Evolutionary conservation across 2,113 vertebrate species (phyloP).

Genomic region (Tylochromis polylepis): DNA sequence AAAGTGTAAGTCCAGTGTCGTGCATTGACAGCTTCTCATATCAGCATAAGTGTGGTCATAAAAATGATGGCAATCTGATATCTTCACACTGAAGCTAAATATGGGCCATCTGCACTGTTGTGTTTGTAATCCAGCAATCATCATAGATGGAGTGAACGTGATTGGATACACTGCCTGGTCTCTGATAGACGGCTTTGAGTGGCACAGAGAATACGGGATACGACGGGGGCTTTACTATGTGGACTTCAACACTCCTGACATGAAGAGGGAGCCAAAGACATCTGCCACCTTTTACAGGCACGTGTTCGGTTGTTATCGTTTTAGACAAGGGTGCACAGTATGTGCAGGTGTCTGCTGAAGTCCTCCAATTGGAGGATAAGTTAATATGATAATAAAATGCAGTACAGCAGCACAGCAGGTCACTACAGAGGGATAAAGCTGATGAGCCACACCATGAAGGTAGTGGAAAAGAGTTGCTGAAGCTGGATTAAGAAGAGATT

Average conservation of each 20-base stretch:
- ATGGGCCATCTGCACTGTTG: neutral
- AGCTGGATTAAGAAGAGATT: neutral
- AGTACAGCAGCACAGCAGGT: neutral
- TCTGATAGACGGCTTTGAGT: constrained; percentile 93
- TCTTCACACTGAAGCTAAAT: neutral
- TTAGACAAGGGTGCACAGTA: neutral
- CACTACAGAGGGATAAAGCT: neutral
- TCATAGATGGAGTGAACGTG: constrained; percentile 82
- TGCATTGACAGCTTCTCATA: neutral
- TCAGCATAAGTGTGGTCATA: neutral
- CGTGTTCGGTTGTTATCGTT: neutral
- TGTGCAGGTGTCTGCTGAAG: neutral
- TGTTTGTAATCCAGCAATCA: constrained; percentile 76
- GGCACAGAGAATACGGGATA: constrained; percentile 88
- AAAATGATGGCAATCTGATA: neutral
- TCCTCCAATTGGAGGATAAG: neutral
- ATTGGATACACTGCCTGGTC: constrained; percentile 97
- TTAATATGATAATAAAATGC: neutral
- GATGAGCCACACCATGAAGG: neutral
- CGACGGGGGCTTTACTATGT: constrained; percentile 90
- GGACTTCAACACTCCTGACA: constrained; percentile 86
- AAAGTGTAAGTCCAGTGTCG: constrained; percentile 77
- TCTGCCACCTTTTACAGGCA: constrained; percentile 88
- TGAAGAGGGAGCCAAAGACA: constrained; percentile 88
- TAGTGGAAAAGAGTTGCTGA: too few relatives aligned